phyloP scores from a whole-genome alignment of 2,797 vertebrate species.

The Pseudomugil tenellus region DNA sequence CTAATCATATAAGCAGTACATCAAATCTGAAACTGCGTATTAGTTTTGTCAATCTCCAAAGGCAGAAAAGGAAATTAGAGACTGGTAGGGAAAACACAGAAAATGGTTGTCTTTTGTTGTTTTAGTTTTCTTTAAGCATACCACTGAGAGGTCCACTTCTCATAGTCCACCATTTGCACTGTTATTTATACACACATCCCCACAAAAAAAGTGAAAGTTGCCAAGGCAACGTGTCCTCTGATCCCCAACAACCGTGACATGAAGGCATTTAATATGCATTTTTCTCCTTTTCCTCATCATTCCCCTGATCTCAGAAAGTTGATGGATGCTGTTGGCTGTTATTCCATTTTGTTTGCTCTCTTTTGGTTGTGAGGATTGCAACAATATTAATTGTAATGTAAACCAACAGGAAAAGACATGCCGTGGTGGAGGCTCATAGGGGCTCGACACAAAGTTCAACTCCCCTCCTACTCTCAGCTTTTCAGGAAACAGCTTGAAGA shows the following conservation, averaged over 20 bases:
- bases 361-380: slow-evolving; percentile 43
- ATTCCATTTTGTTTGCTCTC: slow-evolving; percentile 36
- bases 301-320: slow-evolving; percentile 36
- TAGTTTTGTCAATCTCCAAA: slow-evolving; percentile 18
- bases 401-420: slow-evolving; percentile 39
- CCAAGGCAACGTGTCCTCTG: slow-evolving; percentile 75
- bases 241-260: slow-evolving; percentile 59
- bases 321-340: slow-evolving; percentile 16
- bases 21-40: slow-evolving; percentile 4
- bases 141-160: slow-evolving; percentile 14
- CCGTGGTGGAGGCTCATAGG: slow-evolving; percentile 35
- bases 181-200: slow-evolving; percentile 25
- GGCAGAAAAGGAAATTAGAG: neutral
- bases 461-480: slow-evolving; percentile 36
- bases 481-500: slow-evolving; percentile 40
- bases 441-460: slow-evolving; percentile 38
- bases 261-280: slow-evolving; percentile 28
- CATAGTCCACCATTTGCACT: slow-evolving; percentile 37
- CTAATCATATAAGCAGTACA: slow-evolving; percentile 16
- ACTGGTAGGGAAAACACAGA: neutral
- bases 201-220: slow-evolving; percentile 63
- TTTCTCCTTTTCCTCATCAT: slow-evolving; percentile 22
- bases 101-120: neutral
- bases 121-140: slow-evolving; percentile 1
- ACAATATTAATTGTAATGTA: slow-evolving; percentile 60